A percentile compares a stretch with the other conserved stretches of the same genome.
Evolutionary conservation across 2,888 invertebrate species (phyloP).

Genomic region (Latrodectus elegans): DNA sequence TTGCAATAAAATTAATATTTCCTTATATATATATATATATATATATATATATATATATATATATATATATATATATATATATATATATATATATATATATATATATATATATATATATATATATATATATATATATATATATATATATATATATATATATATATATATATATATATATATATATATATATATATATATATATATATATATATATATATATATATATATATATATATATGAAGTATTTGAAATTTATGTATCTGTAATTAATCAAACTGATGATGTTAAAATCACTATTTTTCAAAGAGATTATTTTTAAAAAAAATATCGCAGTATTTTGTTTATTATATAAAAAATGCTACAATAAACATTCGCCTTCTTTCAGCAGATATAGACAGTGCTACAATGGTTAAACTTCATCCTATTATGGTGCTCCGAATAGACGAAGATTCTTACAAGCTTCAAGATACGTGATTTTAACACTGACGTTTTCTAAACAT

Average conservation of each 20-base stretch:
- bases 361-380: background rate
- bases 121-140: background rate
- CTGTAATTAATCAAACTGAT: no score
- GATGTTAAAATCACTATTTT: no score
- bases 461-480: slow-evolving; percentile 53
- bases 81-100: background rate
- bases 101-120: background rate
- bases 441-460: slow-evolving; percentile 62
- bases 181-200: background rate
- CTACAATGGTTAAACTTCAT: slow-evolving; percentile 58
- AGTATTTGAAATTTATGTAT: background rate
- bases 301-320: no score
- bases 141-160: background rate
- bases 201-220: background rate
- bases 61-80: background rate
- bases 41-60: background rate
- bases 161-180: background rate
- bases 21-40: background rate
- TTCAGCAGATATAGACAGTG: slow-evolving; percentile 47
- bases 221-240: background rate
- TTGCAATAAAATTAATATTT: no score
- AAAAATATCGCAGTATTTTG: background rate
- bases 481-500: no score
- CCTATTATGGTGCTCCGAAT: slow-evolving; percentile 68
- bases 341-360: background rate